Evolutionary conservation across 1,140 invertebrate species (phyloP).

Genomic region (Halyomorpha halys): DNA sequence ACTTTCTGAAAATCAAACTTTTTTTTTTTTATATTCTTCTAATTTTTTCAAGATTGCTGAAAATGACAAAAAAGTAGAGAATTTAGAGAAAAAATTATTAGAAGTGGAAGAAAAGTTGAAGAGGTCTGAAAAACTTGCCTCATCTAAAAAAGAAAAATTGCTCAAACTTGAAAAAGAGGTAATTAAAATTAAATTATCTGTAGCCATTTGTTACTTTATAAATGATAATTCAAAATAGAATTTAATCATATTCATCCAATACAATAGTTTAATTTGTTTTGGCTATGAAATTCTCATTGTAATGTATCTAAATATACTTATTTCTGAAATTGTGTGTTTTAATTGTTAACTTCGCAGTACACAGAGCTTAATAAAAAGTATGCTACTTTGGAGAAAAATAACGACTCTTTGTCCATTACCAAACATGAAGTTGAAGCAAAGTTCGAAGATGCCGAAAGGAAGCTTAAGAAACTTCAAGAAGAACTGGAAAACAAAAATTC

Average conservation of each 20-base stretch:
- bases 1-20: not conserved
- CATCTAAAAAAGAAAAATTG: constrained; percentile 47
- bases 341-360: constrained; percentile 1
- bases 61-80: constrained; percentile 27
- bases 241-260: no score
- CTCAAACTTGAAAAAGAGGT: constrained; percentile 47
- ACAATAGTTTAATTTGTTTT: no score
- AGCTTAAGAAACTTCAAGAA: constrained; percentile 34
- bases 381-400: constrained; percentile 24
- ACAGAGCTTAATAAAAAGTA: constrained; percentile 23
- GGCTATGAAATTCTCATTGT: no score
- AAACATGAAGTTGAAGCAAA: constrained; percentile 17
- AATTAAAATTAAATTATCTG: constrained; percentile 3
- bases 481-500: constrained; percentile 45
- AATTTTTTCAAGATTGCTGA: constrained; percentile 26
- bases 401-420: constrained; percentile 5
- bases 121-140: constrained; percentile 44
- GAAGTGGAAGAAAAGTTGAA: constrained; percentile 50
- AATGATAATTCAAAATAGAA: no score
- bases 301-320: no score
- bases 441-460: constrained; percentile 25
- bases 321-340: no score
- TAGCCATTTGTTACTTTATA: no score
- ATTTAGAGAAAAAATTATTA: constrained; percentile 37
- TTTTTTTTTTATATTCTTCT: not conserved